phyloP scores from a whole-genome alignment of 2,888 invertebrate species.

The Ischnus inquisitorius region DNA sequence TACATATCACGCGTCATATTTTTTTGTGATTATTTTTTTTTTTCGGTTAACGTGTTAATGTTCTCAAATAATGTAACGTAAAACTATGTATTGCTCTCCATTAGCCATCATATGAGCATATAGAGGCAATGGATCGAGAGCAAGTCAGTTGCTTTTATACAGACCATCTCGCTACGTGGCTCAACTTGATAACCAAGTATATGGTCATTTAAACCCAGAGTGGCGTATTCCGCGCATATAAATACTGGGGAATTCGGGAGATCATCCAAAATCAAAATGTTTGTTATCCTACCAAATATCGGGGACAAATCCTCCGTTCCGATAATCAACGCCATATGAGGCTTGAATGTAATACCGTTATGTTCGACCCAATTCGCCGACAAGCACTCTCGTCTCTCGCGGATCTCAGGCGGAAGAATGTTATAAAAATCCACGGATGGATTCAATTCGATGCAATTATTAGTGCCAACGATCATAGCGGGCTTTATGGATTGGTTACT shows the following conservation, averaged over 20 bases:
- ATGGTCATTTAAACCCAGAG: slow-evolving; percentile 34
- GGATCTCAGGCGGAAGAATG: slow-evolving; percentile 32
- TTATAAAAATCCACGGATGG: slow-evolving; percentile 37
- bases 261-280: background rate
- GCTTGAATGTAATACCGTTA: slow-evolving; percentile 37
- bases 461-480: slow-evolving; percentile 25
- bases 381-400: too few relatives aligned
- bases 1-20: background rate
- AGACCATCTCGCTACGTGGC: background rate
- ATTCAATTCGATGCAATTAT: background rate
- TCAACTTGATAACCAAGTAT: slow-evolving; percentile 41
- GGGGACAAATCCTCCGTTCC: slow-evolving; percentile 30
- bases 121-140: slow-evolving; percentile 22
- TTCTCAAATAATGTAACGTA: slow-evolving; percentile 31
- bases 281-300: slow-evolving; percentile 8
- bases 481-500: slow-evolving; percentile 35
- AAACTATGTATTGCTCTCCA: slow-evolving; percentile 23
- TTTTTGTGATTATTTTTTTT: background rate
- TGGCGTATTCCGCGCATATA: background rate
- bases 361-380: slow-evolving; percentile 38
- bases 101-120: slow-evolving; percentile 42
- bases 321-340: slow-evolving; percentile 36
- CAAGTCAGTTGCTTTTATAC: slow-evolving; percentile 22
- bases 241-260: slow-evolving; percentile 2
- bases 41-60: background rate